These are phyloP conservation scores for Corbicula japonica DNA, from an alignment of 2,888 invertebrate species.

Conservation along the genomic window DNA sequence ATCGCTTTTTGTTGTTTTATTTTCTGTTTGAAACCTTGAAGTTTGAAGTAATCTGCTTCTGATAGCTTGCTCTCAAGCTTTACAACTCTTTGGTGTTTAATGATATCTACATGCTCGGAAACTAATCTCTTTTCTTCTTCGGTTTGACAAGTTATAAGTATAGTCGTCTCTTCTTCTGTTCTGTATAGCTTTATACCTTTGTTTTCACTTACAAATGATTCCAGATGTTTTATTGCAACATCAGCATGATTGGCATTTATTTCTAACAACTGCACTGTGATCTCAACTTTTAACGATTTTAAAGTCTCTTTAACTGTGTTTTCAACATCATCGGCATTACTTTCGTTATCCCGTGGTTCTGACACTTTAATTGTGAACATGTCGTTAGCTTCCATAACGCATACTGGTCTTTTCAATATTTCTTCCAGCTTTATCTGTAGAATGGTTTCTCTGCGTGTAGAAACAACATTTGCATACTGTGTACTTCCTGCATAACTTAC, in stretches of 20 bases:
- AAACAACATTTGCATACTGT: too few species aligned
- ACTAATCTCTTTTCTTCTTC: not conserved
- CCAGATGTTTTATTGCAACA: slow-evolving; percentile 2
- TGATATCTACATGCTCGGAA: slow-evolving; percentile 5
- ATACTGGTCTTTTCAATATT: not conserved
- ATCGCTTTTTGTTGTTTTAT: not conserved
- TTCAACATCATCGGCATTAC: not conserved
- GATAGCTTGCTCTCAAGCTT: not conserved
- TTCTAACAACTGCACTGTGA: too few species aligned
- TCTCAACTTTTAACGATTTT: slow-evolving; percentile 1
- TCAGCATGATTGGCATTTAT: not conserved
- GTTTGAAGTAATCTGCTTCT: not conserved
- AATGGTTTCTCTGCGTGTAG: too few species aligned
- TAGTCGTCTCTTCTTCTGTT: not conserved
- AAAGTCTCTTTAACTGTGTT: not conserved
- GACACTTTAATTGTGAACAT: not conserved
- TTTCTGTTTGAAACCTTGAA: not conserved
- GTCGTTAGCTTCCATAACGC: not conserved
- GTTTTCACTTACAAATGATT: not conserved
- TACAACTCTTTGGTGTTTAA: not conserved
- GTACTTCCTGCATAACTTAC: too few species aligned
- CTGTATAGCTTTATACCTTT: not conserved
- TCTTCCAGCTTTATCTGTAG: not conserved
- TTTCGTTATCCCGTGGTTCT: too few species aligned
- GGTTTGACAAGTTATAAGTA: slow-evolving; percentile 1